phyloP scores from a whole-genome alignment of 2,113 vertebrate species.

The Camarhynchus parvulus region DNA sequence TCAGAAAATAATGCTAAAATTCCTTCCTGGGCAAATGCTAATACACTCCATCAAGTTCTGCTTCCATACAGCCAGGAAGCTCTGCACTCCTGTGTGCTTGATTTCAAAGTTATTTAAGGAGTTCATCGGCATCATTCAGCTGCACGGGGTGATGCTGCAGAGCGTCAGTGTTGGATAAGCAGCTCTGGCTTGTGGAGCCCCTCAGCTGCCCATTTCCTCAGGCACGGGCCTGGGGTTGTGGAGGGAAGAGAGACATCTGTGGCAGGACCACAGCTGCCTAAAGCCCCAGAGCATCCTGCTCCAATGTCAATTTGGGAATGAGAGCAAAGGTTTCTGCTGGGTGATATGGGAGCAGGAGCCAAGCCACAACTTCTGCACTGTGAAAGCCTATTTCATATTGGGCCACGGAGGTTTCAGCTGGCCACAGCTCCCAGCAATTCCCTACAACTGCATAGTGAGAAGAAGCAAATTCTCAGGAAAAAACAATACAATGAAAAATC shows the following conservation, averaged over 20 bases:
- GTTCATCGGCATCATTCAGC: fast-evolving
- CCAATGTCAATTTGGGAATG: fast-evolving
- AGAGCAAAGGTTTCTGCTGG: background rate
- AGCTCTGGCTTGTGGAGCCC: background rate
- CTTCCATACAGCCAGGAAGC: background rate
- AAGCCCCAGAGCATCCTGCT: background rate
- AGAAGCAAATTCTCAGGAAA: background rate
- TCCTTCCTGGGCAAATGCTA: background rate
- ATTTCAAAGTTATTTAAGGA: background rate
- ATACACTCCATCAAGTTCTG: background rate
- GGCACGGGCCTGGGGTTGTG: fast-evolving
- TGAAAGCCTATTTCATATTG: background rate
- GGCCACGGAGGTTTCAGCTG: background rate
- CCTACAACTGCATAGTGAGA: background rate
- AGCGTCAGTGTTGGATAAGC: background rate
- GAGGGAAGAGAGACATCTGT: background rate
- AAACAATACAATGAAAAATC: background rate
- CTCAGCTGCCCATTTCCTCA: background rate
- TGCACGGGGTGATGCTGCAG: background rate
- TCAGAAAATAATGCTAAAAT: background rate
- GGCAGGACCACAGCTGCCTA: background rate
- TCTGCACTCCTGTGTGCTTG: background rate
- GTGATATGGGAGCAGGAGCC: background rate
- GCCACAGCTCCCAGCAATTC: background rate
- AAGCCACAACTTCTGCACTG: background rate